Percentiles rank a stretch among this genome's conserved stretches.
Evolutionary conservation across 1,140 invertebrate species (phyloP).

Genomic region (Cephus cinctus): DNA sequence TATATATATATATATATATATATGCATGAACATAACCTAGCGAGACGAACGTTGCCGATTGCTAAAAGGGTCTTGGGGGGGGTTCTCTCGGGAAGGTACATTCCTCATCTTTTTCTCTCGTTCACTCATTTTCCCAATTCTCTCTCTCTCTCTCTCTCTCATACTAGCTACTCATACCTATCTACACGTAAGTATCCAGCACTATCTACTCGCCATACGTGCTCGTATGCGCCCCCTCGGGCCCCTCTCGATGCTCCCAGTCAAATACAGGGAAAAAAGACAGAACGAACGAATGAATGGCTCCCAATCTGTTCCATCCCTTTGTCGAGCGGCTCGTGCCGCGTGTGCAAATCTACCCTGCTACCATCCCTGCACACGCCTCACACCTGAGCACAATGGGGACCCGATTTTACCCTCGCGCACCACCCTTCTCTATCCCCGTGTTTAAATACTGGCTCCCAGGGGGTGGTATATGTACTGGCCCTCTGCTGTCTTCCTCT

Average conservation of each 20-base stretch:
- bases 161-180: too few species aligned
- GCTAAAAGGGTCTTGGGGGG: too few species aligned
- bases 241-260: slow-evolving; percentile 21
- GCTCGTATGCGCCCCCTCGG: slow-evolving; percentile 19
- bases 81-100: background rate
- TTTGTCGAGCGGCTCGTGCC: slow-evolving; percentile 51
- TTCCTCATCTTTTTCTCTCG: too few species aligned
- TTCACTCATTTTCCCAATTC: too few species aligned
- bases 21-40: slow-evolving; percentile 22
- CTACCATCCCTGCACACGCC: slow-evolving; percentile 37
- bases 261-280: slow-evolving; percentile 39
- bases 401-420: slow-evolving; percentile 16
- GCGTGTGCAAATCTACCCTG: slow-evolving; percentile 52
- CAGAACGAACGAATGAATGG: slow-evolving; percentile 36
- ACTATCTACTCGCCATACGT: slow-evolving; percentile 18
- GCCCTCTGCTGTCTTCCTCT: too few species aligned
- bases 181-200: too few species aligned
- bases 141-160: too few species aligned
- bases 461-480: too few species aligned
- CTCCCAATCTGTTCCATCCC: slow-evolving; percentile 51
- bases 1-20: slow-evolving; percentile 6
- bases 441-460: slow-evolving; percentile 22
- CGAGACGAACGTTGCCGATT: slow-evolving; percentile 17
- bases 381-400: slow-evolving; percentile 48
- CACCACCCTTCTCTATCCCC: slow-evolving; percentile 4